Conservation (phyloP, 2,888 invertebrate genomes). For the Ethmia dodecea region DNA sequence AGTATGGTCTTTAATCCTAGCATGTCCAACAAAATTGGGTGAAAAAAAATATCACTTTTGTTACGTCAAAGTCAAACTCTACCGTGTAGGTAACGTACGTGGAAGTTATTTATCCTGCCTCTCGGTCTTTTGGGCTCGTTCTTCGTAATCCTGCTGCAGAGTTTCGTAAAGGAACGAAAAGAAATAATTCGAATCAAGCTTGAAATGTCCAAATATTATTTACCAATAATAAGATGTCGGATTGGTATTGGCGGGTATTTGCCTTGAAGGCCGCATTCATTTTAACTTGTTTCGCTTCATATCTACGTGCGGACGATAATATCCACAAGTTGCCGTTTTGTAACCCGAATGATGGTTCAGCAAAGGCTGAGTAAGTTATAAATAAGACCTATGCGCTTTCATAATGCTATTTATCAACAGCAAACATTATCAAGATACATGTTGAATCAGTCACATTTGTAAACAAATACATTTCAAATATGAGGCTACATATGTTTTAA, state of each 20-base stretch:
- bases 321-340: slow-evolving; percentile 66
- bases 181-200: slow-evolving; percentile 34
- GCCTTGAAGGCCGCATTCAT: slow-evolving; percentile 53
- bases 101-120: no score
- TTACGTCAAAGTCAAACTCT: no score
- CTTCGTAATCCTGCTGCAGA: slow-evolving; percentile 34
- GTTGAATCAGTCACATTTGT: no score
- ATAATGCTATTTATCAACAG: no score
- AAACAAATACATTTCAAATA: no score
- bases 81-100: not conserved
- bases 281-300: slow-evolving; percentile 51
- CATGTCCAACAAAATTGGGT: no score
- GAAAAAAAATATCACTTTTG: no score
- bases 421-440: no score
- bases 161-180: slow-evolving; percentile 48
- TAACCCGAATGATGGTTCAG: slow-evolving; percentile 53
- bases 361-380: slow-evolving; percentile 54
- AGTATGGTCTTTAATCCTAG: no score
- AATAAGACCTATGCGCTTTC: no score
- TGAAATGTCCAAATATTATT: slow-evolving; percentile 63
- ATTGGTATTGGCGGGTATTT: slow-evolving; percentile 66
- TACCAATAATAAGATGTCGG: slow-evolving; percentile 63
- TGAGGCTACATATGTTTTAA: no score
- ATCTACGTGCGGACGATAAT: slow-evolving; percentile 55
- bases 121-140: slow-evolving; percentile 1